These are phyloP conservation scores for Frieseomelitta varia DNA, from an alignment of 1,140 invertebrate genomes.

Conservation along the genomic window DNA sequence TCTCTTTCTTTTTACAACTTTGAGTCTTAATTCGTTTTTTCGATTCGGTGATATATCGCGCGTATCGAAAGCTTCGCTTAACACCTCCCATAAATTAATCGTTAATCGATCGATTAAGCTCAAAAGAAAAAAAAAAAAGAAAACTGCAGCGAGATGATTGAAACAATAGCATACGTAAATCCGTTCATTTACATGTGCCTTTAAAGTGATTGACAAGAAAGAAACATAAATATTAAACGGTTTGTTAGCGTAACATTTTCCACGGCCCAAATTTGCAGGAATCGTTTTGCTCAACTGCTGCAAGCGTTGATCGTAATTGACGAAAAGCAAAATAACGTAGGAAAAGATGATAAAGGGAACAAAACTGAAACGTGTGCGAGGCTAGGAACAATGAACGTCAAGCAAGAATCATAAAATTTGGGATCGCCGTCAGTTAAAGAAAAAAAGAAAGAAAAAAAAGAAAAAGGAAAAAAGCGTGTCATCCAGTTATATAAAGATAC, in stretches of 20 bases:
- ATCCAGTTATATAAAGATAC: slow-evolving; percentile 27
- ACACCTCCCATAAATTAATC: slow-evolving; percentile 4
- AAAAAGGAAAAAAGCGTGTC: not conserved
- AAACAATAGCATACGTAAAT: slow-evolving; percentile 30
- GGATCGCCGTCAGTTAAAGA: slow-evolving; percentile 26
- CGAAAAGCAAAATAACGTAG: not conserved
- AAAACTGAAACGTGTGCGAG: not conserved
- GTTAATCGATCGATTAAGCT: not conserved
- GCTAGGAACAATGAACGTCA: slow-evolving; percentile 24
- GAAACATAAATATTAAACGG: slow-evolving; percentile 3
- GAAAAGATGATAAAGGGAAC: slow-evolving; percentile 30
- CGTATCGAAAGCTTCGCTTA: slow-evolving; percentile 33
- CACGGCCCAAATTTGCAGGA: not conserved
- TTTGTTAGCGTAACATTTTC: slow-evolving; percentile 8
- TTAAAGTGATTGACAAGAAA: slow-evolving; percentile 62
- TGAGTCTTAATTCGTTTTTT: too few relatives aligned
- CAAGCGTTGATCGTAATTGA: not conserved
- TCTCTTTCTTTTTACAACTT: not conserved
- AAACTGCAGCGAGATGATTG: slow-evolving; percentile 4
- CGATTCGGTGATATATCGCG: slow-evolving; percentile 23
- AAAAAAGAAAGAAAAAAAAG: not conserved
- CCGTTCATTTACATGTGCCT: slow-evolving; percentile 72
- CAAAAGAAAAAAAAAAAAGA: not conserved
- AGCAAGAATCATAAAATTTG: slow-evolving; percentile 33
- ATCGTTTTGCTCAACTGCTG: not conserved